Evolutionary conservation across 1,140 invertebrate genomes (phyloP).

Genomic region (Drosophila insularis): DNA sequence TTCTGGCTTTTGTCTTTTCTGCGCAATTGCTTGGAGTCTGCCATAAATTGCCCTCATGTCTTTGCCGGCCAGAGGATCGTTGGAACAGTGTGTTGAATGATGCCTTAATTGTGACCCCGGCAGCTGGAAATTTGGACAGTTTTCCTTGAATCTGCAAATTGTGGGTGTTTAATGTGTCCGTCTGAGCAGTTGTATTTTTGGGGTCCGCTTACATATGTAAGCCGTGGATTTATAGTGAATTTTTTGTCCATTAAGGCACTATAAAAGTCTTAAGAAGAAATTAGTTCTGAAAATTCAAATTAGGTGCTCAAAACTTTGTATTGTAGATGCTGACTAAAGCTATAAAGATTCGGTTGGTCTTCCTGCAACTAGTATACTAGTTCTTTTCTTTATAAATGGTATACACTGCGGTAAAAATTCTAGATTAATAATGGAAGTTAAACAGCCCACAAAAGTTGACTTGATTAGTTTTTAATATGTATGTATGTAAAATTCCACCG

Average conservation of each 20-base stretch:
- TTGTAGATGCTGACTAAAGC: no score
- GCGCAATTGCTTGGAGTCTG: conserved; percentile 59
- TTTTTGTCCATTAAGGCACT: background rate
- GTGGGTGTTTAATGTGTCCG: conserved; percentile 65
- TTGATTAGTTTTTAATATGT: no score
- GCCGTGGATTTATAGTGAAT: conserved; percentile 20
- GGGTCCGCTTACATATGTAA: conserved; percentile 49
- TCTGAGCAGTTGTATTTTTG: conserved; percentile 26
- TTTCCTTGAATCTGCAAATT: conserved; percentile 62
- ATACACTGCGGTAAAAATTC: no score
- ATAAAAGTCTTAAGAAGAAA: background rate
- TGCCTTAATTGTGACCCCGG: conserved; percentile 70
- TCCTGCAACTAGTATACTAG: no score
- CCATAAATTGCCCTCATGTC: conserved; percentile 64
- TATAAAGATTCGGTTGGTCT: no score
- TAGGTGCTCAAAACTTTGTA: background rate
- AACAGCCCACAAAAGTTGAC: no score
- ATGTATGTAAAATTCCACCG: no score
- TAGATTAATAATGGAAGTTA: no score
- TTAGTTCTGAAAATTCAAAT: background rate
- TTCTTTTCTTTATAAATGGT: no score
- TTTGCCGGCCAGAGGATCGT: conserved; percentile 22
- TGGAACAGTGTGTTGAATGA: conserved; percentile 67
- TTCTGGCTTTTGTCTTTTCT: conserved; percentile 61
- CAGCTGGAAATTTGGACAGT: conserved; percentile 54